Percentiles rank a stretch among this genome's conserved stretches.
phyloP scores from a whole-genome alignment of 2,113 vertebrate species.

The Prionailurus viverrinus region DNA sequence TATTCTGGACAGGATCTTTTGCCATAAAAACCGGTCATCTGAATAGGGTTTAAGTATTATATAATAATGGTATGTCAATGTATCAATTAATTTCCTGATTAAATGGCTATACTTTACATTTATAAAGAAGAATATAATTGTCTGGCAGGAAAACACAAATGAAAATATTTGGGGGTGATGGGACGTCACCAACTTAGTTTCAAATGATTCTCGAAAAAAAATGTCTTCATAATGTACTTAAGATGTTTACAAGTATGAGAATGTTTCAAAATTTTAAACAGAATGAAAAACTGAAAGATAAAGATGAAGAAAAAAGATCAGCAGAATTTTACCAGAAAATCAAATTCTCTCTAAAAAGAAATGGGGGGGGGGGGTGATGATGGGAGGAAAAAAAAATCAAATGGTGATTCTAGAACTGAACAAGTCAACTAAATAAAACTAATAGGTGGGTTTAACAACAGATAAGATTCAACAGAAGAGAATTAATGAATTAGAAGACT shows the following conservation, averaged over 20 bases:
- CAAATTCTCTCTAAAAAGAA: conserved; percentile 9
- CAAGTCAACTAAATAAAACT: not conserved
- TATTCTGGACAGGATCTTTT: not conserved
- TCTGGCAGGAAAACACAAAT: not conserved
- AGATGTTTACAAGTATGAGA: not conserved
- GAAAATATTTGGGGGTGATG: not conserved
- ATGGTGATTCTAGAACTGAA: not conserved
- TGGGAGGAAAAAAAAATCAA: not conserved
- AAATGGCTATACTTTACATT: not conserved
- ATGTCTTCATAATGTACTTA: not conserved
- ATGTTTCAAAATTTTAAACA: not conserved
- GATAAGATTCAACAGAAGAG: not conserved
- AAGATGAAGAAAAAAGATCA: not conserved
- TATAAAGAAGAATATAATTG: not conserved
- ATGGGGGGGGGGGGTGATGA: not conserved
- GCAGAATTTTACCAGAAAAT: not conserved
- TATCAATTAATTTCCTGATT: not conserved
- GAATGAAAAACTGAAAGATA: not conserved
- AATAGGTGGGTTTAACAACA: not conserved
- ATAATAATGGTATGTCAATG: not conserved
- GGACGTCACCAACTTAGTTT: not conserved
- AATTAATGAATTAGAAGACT: conserved; percentile 36
- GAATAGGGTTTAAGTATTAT: not conserved
- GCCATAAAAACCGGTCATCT: not conserved
- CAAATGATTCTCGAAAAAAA: not conserved